Percentiles rank a stretch among this genome's conserved stretches.
Evolutionary conservation across 2,113 vertebrate species (phyloP).

Genomic region (Sterna hirundo): DNA sequence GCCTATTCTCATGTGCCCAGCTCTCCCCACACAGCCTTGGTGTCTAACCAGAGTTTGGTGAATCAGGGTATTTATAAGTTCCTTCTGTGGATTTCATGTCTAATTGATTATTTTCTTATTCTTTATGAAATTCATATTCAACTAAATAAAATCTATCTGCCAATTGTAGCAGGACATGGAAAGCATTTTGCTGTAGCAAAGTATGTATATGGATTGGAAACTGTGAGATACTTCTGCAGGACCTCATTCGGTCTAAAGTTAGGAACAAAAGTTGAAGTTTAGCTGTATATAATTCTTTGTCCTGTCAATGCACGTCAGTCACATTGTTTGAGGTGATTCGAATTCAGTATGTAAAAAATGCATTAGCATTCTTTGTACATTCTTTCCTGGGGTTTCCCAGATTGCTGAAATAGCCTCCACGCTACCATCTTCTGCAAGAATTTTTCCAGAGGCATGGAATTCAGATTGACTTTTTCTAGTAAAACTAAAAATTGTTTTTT

Average conservation of each 20-base stretch:
- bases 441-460: neutral
- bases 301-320: neutral
- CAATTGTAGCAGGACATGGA: neutral
- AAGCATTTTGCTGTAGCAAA: neutral
- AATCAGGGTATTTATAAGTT: neutral
- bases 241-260: neutral
- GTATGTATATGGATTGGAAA: neutral
- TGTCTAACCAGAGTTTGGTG: neutral
- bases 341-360: neutral
- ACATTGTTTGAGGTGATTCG: neutral
- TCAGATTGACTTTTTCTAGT: neutral
- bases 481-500: neutral
- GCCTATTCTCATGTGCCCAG: neutral
- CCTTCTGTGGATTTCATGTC: neutral
- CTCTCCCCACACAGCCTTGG: neutral
- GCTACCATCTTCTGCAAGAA: neutral
- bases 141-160: neutral
- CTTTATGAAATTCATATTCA: neutral
- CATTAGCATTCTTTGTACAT: neutral
- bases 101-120: neutral
- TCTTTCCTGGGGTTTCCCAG: neutral
- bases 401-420: neutral
- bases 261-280: neutral
- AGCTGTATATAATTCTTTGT: neutral
- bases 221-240: neutral